These are phyloP conservation scores for Agrypnia vestita DNA, from an alignment of 1,140 invertebrate genomes.

Conservation along the genomic window DNA sequence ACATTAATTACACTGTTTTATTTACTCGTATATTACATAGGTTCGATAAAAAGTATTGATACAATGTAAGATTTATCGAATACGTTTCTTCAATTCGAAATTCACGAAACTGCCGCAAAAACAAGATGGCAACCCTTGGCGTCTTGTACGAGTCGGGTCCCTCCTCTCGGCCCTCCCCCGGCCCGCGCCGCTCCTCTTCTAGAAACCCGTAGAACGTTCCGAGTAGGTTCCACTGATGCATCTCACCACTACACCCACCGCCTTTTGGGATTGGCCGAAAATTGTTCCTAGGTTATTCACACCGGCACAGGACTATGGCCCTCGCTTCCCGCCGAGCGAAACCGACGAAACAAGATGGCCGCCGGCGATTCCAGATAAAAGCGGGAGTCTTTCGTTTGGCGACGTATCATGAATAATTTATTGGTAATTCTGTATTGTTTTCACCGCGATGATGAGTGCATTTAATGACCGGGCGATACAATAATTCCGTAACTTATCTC, in stretches of 20 bases:
- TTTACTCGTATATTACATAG: too few relatives aligned
- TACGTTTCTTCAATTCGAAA: too few relatives aligned
- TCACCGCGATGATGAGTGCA: constrained; percentile 4
- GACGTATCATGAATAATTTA: constrained; percentile 15
- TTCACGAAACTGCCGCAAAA: constrained; percentile 13
- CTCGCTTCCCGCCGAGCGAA: constrained; percentile 34
- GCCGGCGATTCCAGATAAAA: constrained; percentile 34
- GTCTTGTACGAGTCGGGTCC: background rate
- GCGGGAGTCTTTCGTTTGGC: constrained; percentile 27
- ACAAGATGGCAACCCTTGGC: constrained; percentile 45
- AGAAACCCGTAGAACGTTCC: constrained; percentile 8
- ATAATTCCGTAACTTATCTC: too few relatives aligned
- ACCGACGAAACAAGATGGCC: constrained; percentile 19
- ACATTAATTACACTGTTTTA: too few relatives aligned
- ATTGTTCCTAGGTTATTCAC: constrained; percentile 57
- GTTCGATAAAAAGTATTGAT: too few relatives aligned
- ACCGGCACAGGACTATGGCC: constrained; percentile 30
- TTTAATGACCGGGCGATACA: background rate
- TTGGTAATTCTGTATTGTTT: constrained; percentile 21
- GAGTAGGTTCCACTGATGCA: constrained; percentile 32
- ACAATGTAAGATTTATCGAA: too few relatives aligned
- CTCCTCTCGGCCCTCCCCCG: constrained; percentile 11
- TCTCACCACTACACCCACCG: constrained; percentile 28
- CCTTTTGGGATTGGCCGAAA: constrained; percentile 55
- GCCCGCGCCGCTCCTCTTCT: constrained; percentile 10